Evolutionary conservation across 2,888 invertebrate species (phyloP).

Genomic region (Latheticus oryzae): DNA sequence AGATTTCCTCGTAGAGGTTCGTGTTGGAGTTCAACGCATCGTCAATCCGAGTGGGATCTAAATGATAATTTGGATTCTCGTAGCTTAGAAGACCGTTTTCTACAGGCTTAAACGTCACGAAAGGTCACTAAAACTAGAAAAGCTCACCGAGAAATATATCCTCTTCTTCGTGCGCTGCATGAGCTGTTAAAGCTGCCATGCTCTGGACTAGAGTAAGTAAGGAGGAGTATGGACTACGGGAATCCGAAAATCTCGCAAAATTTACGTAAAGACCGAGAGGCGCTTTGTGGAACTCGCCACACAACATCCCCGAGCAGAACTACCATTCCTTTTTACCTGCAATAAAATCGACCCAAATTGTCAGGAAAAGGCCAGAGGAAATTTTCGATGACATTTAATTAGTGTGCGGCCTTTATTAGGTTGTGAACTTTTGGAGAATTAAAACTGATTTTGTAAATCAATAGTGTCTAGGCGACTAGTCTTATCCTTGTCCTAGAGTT

Average conservation of each 20-base stretch:
- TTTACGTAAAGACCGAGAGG: slow-evolving; percentile 65
- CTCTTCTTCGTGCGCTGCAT: slow-evolving; percentile 70
- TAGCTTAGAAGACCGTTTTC: slow-evolving; percentile 92
- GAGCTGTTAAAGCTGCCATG: slow-evolving; percentile 70
- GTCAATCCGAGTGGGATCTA: slow-evolving; percentile 81
- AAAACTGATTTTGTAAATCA: slow-evolving; percentile 34
- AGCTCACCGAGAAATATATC: slow-evolving; percentile 75
- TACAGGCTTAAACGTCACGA: slow-evolving; percentile 66
- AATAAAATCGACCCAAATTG: slow-evolving; percentile 44
- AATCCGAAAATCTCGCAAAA: slow-evolving; percentile 62
- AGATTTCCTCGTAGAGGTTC: slow-evolving; percentile 67
- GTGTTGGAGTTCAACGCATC: slow-evolving; percentile 78
- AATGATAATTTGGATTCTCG: slow-evolving; percentile 91
- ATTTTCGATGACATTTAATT: slow-evolving; percentile 15
- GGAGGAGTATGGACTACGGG: slow-evolving; percentile 70
- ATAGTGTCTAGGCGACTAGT: slow-evolving; percentile 31
- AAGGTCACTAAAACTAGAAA: background rate
- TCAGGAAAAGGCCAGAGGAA: background rate
- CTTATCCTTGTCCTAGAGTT: slow-evolving; percentile 19
- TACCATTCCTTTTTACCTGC: slow-evolving; percentile 62
- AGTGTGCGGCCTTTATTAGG: slow-evolving; percentile 18
- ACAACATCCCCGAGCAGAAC: slow-evolving; percentile 67
- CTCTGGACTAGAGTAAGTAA: slow-evolving; percentile 72
- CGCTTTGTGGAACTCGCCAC: slow-evolving; percentile 67
- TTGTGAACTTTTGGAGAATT: slow-evolving; percentile 22